Base-by-base conservation (phyloP, 1,140 invertebrate species). In the Sesamia nonagrioides region DNA sequence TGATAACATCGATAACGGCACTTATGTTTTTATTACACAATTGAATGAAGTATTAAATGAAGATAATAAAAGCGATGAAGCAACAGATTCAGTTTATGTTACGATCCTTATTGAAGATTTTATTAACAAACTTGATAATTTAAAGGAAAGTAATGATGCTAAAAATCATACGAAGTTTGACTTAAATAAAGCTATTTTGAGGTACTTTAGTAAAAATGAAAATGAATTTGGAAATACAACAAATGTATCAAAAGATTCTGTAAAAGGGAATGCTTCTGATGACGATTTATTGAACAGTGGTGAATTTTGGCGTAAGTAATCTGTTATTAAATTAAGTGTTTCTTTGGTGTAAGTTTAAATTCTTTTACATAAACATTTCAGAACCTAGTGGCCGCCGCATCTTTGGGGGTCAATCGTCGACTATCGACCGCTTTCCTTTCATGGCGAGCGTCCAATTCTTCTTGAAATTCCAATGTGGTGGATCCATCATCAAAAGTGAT, bases 361-460 rank as follows among this genome's bases (percentile, higher is more conserved):
- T 11, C 8, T 33, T 17, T 52, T 4, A 52, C 2, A 7, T 52
- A 52, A 27, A 0, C 21, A 58, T 27, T 68, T 45, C 42, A 68
- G 63, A 50, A 42, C 52, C 66, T 1, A 80, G 78, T 35, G 78
- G 56, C n/a, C 90, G 92, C 0, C 88, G 92, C 3, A 88, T 94
- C 50, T 94, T 79, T 68, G 81, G 73, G 74, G 92, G 92, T 2
- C 60, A 84, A 37, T 83, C 72, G 35, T 88, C 84, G 6, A 90
- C 89, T 15, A 91, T 94, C 56, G 88, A 89, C 79, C 61, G 88
- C 21, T 94, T 85, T 63, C 91, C 92, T 4, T 94, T 94, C 74
- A 88, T 93, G 88, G 92, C 90, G 0, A 89, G 86, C 21, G 84
- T 94, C 8, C 89, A 91, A 15, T 81, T 92, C 0, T 92, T 94